phyloP scores from a whole-genome alignment of 2,888 invertebrate genomes.

The Deroplatys truncata region DNA sequence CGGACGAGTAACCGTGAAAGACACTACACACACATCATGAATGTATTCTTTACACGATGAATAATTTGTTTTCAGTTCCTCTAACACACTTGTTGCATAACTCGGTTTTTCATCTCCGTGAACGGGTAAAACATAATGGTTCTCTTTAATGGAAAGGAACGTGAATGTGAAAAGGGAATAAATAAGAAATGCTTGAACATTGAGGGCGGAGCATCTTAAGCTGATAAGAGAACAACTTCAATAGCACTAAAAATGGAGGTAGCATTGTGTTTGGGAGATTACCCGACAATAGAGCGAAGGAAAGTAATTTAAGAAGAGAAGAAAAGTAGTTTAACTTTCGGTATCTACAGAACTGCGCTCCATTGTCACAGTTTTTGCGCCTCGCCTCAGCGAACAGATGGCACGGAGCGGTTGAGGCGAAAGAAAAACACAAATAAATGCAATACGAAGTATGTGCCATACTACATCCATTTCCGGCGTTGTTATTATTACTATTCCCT shows the following conservation, averaged over 20 bases:
- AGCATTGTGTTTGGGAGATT: not conserved
- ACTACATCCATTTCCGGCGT: not conserved
- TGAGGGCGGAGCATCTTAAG: not conserved
- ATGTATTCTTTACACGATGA: too few relatives aligned
- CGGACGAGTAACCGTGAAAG: too few relatives aligned
- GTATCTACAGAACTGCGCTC: not conserved
- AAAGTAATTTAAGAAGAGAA: not conserved
- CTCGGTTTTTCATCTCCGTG: too few relatives aligned
- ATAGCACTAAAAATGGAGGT: not conserved
- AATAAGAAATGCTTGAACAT: not conserved
- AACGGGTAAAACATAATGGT: too few relatives aligned
- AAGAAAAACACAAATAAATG: not conserved
- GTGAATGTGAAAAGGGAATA: not conserved
- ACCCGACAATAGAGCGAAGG: not conserved
- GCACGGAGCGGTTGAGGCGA: not conserved
- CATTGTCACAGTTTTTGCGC: not conserved
- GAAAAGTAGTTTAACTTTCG: not conserved
- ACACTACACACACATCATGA: too few relatives aligned
- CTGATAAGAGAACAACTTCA: not conserved
- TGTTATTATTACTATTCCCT: not conserved
- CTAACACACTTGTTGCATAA: not conserved
- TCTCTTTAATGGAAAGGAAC: too few relatives aligned
- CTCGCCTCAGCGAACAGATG: not conserved
- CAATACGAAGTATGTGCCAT: not conserved
- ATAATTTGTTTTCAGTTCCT: too few relatives aligned